Base-by-base conservation (phyloP, 2,797 vertebrate genomes). In the Sebastes trivittatus region DNA sequence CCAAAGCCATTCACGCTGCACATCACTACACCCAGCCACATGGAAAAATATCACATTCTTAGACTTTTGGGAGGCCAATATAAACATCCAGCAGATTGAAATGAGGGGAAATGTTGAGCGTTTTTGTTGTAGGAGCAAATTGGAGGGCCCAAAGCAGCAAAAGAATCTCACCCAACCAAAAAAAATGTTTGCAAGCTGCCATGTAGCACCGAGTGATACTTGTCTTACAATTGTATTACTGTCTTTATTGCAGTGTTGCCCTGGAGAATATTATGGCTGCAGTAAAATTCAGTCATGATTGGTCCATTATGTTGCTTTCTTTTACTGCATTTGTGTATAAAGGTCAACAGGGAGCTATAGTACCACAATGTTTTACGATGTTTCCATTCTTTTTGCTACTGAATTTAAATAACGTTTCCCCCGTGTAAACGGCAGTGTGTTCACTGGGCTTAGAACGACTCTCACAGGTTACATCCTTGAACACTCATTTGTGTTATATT, bases 241-340 rank as follows among this genome's bases (percentile, higher is more conserved):
- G 36, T 73, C 56, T 81, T 77, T 82, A 86, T 81, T 82, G 32
- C 29, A 36, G 29, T 54, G 27, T 70, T 75, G 2, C 63, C 54
- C 46, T 49, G 54, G 64, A 72, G 27, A 71, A 68, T 63, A 60
- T 46, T 63, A 60, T 46, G 54, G 30, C 23, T 20, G 52, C 52
- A 59, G 29, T 78, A 68, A 82, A 87, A 87, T 63, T 1, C 52
- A 52, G 23, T 58, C 64, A 68, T 68, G 27, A 70, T 83, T 69
- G 65, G 46, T 56, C 6, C 54, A 3, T 75, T 77, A 38, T 72
- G 34, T 63, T 65, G 34, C 59, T 72, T 66, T 82, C 23, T 77
- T 73, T 83, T 30, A 82, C 58, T 74, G 68, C 18, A 8, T 60
- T 71, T 81, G 8, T 75, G 56, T 67, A 2, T 29, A 80, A 25